Evolutionary conservation across 2,797 vertebrate genomes (phyloP), one percentile per base, ranked within the genome.

Genomic region (Rhadinocentrus ornatus): DNA sequence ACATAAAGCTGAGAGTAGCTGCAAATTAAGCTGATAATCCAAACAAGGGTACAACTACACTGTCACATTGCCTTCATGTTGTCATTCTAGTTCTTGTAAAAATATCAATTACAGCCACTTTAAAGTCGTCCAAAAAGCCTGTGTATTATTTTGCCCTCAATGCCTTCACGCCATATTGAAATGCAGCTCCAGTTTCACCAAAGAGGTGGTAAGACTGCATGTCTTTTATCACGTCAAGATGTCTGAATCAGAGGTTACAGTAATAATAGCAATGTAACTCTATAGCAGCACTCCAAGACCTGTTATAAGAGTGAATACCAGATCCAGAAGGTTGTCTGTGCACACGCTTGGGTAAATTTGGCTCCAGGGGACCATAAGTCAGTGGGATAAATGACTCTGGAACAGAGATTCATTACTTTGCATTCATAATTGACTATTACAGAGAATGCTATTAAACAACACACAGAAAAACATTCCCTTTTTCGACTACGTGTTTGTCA

Each of bases 311-410:
- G 26, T 67, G 75, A 80, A 71, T 72, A 69, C 73, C 68, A 76
- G 68, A 80, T 81, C 72, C 81, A 80, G 72, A 75, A 75, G 76
- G 62, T 77, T 84, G 82, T 68, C 86, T 88, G 67, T 62, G 73
- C 64, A 81, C 70, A 86, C 20, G 77, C 81, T 84, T 44, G 41
- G 83, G 75, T 80, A 87, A 78, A 81, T 84, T 80, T 78, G 80
- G 72, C 89, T 91, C 83, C 80, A 71, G 67, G 90, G 90, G 80
- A 86, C 64, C 62, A 73, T 78, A 71, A 84, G 90, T 91, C 92
- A 86, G 82, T 60, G 84, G 84, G 84, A 93, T 91, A 91, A 93
- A 91, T 91, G 82, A 84, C 85, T 85, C 68, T 73, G 72, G 76
- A 73, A 73, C 59, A 76, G 72, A 81, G 73, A 86, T 83, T 86